Evolutionary conservation across 2,888 invertebrate species (phyloP).

Genomic region (Synanthedon tipuliformis): DNA sequence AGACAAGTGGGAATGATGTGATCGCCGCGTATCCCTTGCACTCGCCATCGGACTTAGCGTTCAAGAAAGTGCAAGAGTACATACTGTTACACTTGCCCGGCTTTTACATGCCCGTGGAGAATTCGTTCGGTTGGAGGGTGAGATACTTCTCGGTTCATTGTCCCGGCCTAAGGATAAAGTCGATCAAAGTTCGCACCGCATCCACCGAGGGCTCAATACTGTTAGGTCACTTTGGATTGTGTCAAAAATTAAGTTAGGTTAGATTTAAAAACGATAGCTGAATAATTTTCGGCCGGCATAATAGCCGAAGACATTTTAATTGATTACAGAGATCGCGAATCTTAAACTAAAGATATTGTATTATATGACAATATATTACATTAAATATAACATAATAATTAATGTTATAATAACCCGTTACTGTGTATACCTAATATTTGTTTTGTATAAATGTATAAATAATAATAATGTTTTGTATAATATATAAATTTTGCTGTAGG

Average conservation of each 20-base stretch:
- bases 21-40: slow-evolving; percentile 12
- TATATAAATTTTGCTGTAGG: too few species aligned
- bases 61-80: slow-evolving; percentile 30
- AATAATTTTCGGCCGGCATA: too few species aligned
- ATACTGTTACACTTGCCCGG: slow-evolving; percentile 37
- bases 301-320: too few species aligned
- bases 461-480: too few species aligned
- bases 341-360: too few species aligned
- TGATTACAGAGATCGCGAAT: too few species aligned
- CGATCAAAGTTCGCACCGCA: slow-evolving; percentile 31
- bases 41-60: slow-evolving; percentile 8
- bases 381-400: too few species aligned
- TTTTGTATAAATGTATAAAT: too few species aligned
- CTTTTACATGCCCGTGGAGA: slow-evolving; percentile 52
- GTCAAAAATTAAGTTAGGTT: slow-evolving; percentile 7
- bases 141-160: slow-evolving; percentile 43
- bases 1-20: background rate
- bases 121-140: slow-evolving; percentile 44
- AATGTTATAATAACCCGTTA: too few species aligned
- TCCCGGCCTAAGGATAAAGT: slow-evolving; percentile 24
- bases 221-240: slow-evolving; percentile 49
- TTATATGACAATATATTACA: too few species aligned
- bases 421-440: too few species aligned
- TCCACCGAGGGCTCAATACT: slow-evolving; percentile 23
- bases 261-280: too few species aligned